A percentile compares a stretch with the other conserved stretches of the same genome.
phyloP scores from a whole-genome alignment of 53 echinoderm and acorn worm genomes.

The Actinopyga echinites region DNA sequence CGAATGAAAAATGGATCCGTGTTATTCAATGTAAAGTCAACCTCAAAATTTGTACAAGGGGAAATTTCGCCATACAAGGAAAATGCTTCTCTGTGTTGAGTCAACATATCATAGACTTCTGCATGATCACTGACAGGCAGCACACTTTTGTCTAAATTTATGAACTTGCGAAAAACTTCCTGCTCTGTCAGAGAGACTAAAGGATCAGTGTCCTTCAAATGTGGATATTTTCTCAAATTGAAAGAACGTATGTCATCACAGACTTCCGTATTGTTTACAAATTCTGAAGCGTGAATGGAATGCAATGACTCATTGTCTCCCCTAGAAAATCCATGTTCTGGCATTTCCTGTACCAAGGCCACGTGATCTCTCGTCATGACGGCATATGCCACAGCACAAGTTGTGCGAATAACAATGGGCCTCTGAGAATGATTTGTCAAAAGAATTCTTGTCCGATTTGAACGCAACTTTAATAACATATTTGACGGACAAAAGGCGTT shows the following conservation, averaged over 20 bases:
- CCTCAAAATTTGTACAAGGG: conserved; percentile 12
- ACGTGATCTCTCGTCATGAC: neutral
- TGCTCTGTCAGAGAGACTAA: neutral
- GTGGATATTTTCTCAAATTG: conserved; percentile 19
- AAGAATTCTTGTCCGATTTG: neutral
- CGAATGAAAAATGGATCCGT: conserved; percentile 20
- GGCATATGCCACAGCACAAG: too few species aligned
- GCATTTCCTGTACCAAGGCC: too few species aligned
- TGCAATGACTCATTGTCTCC: neutral
- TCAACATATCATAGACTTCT: neutral
- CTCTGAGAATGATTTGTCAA: neutral
- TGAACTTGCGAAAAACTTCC: neutral
- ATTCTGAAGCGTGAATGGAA: too few species aligned
- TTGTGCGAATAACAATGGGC: too few species aligned
- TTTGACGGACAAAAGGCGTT: too few species aligned
- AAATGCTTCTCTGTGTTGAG: conserved; percentile 19
- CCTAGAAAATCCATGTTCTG: neutral
- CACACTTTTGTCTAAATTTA: conserved; percentile 3
- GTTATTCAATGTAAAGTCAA: conserved; percentile 1
- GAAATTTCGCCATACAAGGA: conserved; percentile 45
- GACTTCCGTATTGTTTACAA: too few species aligned
- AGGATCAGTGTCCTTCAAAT: conserved; percentile 15
- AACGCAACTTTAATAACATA: neutral
- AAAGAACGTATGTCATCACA: too few species aligned
- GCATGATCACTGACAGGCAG: neutral